A percentile compares a stretch with the other conserved stretches of the same genome.
Evolutionary conservation across 2,113 vertebrate species (phyloP).

Genomic region (Dicaeum eximium): DNA sequence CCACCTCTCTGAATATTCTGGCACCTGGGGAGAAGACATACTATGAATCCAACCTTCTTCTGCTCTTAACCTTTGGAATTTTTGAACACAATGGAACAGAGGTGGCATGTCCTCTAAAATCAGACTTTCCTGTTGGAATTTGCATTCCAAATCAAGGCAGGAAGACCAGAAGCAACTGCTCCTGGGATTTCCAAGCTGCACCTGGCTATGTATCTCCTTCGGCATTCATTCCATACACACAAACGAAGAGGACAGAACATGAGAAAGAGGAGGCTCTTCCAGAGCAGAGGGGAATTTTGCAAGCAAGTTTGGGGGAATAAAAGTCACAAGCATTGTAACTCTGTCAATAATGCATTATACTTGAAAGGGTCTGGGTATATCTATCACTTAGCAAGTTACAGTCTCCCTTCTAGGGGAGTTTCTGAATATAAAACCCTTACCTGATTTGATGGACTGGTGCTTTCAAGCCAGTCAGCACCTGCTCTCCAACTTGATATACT

Average conservation of each 20-base stretch:
- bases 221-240: not conserved
- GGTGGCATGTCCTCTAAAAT: not conserved
- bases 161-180: not conserved
- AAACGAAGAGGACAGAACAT: not conserved
- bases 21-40: not conserved
- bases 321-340: constrained; percentile 18
- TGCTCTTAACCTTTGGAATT: not conserved
- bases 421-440: constrained; percentile 46
- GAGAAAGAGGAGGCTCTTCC: not conserved
- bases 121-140: not conserved
- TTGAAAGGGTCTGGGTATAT: constrained; percentile 24
- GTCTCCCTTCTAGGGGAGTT: constrained; percentile 13
- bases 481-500: constrained; percentile 69
- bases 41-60: not conserved
- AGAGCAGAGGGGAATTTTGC: constrained; percentile 4
- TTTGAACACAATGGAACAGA: not conserved
- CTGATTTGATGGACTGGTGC: constrained; percentile 64
- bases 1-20: not conserved
- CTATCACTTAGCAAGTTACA: constrained; percentile 16
- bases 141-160: not conserved
- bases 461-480: constrained; percentile 79
- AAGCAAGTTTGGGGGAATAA: not conserved
- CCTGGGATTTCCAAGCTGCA: not conserved
- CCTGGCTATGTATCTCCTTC: constrained; percentile 8
- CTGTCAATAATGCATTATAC: constrained; percentile 31